Evolutionary conservation across 1,140 invertebrate species (phyloP), one percentile per base, ranked within the genome.

Genomic region (Megalopta genalis): DNA sequence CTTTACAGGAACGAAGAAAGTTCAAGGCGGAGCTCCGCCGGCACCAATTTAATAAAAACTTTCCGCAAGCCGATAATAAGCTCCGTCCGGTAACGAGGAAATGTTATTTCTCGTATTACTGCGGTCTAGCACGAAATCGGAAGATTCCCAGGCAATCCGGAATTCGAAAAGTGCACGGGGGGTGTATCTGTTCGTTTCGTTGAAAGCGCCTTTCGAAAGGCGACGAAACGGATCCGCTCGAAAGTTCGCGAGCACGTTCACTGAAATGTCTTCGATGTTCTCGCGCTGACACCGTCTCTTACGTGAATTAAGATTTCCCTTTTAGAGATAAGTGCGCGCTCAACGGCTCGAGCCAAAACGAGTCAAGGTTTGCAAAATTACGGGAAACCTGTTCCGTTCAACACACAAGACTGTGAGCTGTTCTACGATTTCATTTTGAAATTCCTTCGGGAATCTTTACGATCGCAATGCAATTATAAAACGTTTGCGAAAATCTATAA

Each of bases 241-340:
- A n/a, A n/a, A n/a, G n/a, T n/a, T n/a, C n/a, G n/a, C n/a, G n/a
- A n/a, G n/a, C n/a, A n/a, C n/a, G n/a, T n/a, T n/a, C n/a, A n/a
- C n/a, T 37, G n/a, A 12, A 16, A 8, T 6, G 21, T 39, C 66
- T 77, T 77, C 52, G 21, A 62, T 39, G 21, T 39, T 69, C 69
- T 69, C 42, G 4, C 54, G 8, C 14, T 12, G 27, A 37, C 62
- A 18, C 27, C 6, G 18, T 52, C 27, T 77, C 27, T 77, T 77
- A 69, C 66, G 74, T 69, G 70, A 77, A 77, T 52, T 49, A 39
- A 70, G 69, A 59, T 70, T 62, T 49, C 4, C 66, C 66, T 60
- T 77, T 77, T 42, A 32, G 0, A 77, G 57, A 39, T 12, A n/a
- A 39, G 18, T 18, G 49, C 16, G 21, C 49, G 39, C 27, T 62